Evolutionary conservation across 2,113 vertebrate species (phyloP).

Genomic region (Cinclus mexicanus): DNA sequence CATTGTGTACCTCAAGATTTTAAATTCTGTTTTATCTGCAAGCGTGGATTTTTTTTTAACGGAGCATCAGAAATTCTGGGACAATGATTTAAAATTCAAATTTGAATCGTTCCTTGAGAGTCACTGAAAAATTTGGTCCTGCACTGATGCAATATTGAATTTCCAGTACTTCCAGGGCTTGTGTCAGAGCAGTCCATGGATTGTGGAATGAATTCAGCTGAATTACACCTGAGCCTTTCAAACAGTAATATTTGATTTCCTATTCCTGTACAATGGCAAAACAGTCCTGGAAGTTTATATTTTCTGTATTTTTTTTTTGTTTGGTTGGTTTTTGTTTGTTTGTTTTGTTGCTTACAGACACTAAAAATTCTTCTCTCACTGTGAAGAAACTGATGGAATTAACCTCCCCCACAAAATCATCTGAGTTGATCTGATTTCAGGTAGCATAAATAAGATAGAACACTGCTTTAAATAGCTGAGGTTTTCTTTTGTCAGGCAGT

Average conservation of each 20-base stretch:
- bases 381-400: background rate
- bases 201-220: background rate
- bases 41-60: background rate
- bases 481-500: background rate
- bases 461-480: background rate
- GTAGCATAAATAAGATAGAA: background rate
- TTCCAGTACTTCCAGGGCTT: background rate
- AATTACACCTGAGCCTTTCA: background rate
- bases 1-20: background rate
- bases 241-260: background rate
- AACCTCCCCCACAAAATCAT: background rate
- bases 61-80: background rate
- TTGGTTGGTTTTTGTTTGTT: background rate
- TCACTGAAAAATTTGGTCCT: background rate
- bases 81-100: background rate
- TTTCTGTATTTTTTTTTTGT: too few species aligned
- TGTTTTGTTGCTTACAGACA: background rate
- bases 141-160: background rate
- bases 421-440: background rate
- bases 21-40: background rate
- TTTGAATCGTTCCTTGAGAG: background rate
- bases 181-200: background rate
- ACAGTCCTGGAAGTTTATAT: background rate
- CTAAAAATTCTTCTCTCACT: background rate
- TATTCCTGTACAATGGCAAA: background rate